Evolutionary conservation across 2,888 invertebrate genomes (phyloP).

Genomic region (Polyploca ridens): DNA sequence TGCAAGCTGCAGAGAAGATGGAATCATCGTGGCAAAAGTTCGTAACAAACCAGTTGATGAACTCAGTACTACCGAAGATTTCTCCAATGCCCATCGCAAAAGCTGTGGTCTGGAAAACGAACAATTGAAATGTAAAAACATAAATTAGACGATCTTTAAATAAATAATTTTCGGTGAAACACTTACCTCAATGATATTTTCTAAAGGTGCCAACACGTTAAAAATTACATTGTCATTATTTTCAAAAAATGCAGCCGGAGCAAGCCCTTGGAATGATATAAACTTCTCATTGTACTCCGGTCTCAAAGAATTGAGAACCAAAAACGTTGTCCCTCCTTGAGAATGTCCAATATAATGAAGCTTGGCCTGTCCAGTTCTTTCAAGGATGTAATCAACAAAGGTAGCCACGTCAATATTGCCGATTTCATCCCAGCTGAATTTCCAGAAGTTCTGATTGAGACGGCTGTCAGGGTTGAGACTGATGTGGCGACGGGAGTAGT

Average conservation of each 20-base stretch:
- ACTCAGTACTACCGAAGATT: constrained; percentile 43
- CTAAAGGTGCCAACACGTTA: constrained; percentile 39
- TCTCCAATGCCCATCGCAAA: constrained; percentile 46
- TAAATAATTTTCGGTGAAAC: too few relatives aligned
- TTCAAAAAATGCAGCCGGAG: constrained; percentile 62
- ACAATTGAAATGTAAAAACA: neutral
- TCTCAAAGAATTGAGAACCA: constrained; percentile 62
- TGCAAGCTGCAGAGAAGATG: constrained; percentile 30
- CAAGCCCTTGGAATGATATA: constrained; percentile 67
- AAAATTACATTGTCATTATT: constrained; percentile 46
- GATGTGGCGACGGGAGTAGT: constrained; percentile 75
- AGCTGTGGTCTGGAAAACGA: constrained; percentile 38
- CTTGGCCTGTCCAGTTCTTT: constrained; percentile 45
- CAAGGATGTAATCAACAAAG: constrained; percentile 52
- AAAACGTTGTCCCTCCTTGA: constrained; percentile 67
- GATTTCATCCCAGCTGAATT: constrained; percentile 67
- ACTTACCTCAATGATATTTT: constrained; percentile 52
- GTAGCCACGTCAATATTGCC: constrained; percentile 60
- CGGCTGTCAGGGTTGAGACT: constrained; percentile 46
- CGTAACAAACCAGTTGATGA: constrained; percentile 30
- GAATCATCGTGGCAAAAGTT: constrained; percentile 29
- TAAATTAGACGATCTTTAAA: too few relatives aligned
- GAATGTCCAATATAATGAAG: constrained; percentile 71
- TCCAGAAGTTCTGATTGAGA: constrained; percentile 54
- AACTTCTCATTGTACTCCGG: constrained; percentile 66